Evolutionary conservation across 2,113 vertebrate species (phyloP).

Genomic region (Dasypus novemcinctus): DNA sequence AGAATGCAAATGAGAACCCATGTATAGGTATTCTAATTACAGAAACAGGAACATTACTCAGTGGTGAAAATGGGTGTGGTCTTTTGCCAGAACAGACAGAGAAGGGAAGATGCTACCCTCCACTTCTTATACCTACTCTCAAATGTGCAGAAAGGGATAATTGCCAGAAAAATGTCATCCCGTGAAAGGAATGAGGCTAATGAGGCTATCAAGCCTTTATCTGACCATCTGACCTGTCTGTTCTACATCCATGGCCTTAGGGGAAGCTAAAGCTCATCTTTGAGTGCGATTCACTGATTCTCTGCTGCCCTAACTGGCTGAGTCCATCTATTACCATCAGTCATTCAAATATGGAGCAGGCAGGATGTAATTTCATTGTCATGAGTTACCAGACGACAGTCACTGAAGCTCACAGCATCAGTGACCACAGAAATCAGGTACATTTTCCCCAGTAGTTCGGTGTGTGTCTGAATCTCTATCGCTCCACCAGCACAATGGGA

Average conservation of each 20-base stretch:
- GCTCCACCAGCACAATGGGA: neutral
- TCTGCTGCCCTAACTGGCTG: constrained; percentile 29
- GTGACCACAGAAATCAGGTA: neutral
- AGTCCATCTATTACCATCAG: constrained; percentile 36
- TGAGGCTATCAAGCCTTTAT: neutral
- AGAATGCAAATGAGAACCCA: neutral
- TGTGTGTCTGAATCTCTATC: neutral
- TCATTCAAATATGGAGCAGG: constrained; percentile 59
- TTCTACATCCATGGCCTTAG: neutral
- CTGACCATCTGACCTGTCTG: neutral
- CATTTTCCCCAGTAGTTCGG: neutral
- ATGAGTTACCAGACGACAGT: constrained; percentile 8
- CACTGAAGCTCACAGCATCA: neutral
- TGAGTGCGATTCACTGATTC: neutral
- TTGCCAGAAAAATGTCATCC: neutral
- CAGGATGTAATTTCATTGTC: constrained; percentile 55
- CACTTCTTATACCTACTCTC: neutral
- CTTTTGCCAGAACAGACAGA: neutral
- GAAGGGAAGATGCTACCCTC: neutral
- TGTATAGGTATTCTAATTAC: neutral
- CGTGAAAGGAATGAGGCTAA: neutral
- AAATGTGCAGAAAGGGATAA: neutral
- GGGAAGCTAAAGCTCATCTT: neutral
- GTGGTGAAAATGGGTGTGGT: neutral
- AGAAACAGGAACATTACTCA: neutral